phyloP scores from a whole-genome alignment of 1,140 invertebrate species.

The Pteromalus puparum region DNA sequence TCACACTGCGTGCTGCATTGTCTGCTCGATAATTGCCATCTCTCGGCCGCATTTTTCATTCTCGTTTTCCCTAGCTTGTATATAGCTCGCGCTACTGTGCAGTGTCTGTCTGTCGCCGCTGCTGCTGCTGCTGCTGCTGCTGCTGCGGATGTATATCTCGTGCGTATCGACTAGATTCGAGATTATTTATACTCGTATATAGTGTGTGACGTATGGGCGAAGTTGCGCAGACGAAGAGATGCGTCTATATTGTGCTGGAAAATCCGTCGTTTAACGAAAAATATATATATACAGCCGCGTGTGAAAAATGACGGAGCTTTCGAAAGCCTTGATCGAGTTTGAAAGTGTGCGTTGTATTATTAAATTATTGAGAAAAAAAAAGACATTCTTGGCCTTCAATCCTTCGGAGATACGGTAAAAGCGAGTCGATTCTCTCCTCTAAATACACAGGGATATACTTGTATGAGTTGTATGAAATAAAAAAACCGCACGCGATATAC shows the following conservation, averaged over 20 bases:
- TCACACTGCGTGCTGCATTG: conserved; percentile 53
- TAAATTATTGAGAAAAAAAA: background rate
- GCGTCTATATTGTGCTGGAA: background rate
- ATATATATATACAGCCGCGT: too few species aligned
- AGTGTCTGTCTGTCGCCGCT: background rate
- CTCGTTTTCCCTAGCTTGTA: conserved; percentile 21
- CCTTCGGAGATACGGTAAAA: background rate
- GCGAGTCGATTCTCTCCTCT: too few species aligned
- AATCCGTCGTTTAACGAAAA: background rate
- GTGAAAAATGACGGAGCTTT: too few species aligned
- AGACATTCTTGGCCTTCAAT: background rate
- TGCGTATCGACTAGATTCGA: conserved; percentile 2
- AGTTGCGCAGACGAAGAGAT: background rate
- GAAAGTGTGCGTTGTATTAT: background rate
- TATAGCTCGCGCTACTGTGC: background rate
- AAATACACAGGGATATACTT: too few species aligned
- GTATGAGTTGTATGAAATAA: background rate
- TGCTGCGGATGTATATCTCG: background rate
- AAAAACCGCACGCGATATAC: background rate
- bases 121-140: background rate
- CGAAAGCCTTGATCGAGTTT: background rate
- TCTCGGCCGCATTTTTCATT: conserved; percentile 59
- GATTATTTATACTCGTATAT: background rate
- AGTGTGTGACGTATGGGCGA: background rate
- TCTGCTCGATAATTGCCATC: conserved; percentile 58